A percentile compares a stretch with the other conserved stretches of the same genome.
Conservation (phyloP, 2,888 invertebrate genomes). For the Mylabris sibirica region DNA sequence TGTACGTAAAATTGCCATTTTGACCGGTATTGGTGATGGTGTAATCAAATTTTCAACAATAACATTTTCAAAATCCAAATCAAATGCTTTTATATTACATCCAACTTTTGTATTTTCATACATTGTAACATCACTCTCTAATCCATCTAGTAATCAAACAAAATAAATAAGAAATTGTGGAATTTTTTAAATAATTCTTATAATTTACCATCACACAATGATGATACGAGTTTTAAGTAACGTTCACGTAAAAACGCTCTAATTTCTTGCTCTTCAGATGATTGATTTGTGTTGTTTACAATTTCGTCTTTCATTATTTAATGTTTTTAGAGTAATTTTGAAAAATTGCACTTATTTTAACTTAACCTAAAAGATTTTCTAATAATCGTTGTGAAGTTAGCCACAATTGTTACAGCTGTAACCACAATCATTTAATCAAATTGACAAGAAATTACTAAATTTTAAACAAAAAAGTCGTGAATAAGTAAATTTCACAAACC, state of each 20-base stretch:
- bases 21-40: slow-evolving; percentile 43
- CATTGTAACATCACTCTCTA: slow-evolving; percentile 49
- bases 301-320: neutral
- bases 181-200: slow-evolving; percentile 7
- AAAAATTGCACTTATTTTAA: too few relatives aligned
- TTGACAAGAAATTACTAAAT: too few relatives aligned
- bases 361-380: too few relatives aligned
- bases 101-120: slow-evolving; percentile 52
- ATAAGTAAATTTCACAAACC: too few relatives aligned
- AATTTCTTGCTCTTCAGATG: slow-evolving; percentile 41
- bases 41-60: slow-evolving; percentile 54
- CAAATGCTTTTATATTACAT: slow-evolving; percentile 51
- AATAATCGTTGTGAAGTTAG: too few relatives aligned
- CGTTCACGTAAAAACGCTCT: slow-evolving; percentile 53
- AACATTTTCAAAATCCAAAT: slow-evolving; percentile 53
- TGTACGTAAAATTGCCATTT: slow-evolving; percentile 51
- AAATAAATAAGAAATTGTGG: slow-evolving; percentile 7
- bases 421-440: too few relatives aligned
- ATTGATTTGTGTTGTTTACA: neutral
- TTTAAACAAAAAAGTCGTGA: too few relatives aligned
- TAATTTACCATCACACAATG: slow-evolving; percentile 48
- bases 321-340: too few relatives aligned
- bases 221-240: slow-evolving; percentile 52
- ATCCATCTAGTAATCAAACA: slow-evolving; percentile 41
- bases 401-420: too few relatives aligned